Base-by-base conservation (phyloP, 2,113 vertebrate species). In the Astatotilapia flaviijosephi region DNA sequence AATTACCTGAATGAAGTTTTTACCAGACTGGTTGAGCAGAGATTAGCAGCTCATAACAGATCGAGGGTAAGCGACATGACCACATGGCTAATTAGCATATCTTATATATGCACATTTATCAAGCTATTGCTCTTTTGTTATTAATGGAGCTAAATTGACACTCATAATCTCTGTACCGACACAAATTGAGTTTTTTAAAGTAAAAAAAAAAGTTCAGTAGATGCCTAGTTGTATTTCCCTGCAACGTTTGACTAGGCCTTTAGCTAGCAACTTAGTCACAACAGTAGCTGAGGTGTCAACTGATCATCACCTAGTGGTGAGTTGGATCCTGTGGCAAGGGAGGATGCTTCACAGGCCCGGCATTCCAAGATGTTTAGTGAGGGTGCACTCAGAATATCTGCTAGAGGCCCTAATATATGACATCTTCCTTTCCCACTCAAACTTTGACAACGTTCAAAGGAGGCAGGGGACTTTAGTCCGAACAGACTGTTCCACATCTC, bases 21-120 rank as follows among this genome's bases (percentile, higher is more conserved):
- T 17, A 47, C 9, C 1, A 75, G 42, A 75, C 23, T 75, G 42
- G 40, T 47, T 47, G 42, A 28, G 23, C 70, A 28, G 6, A 42
- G 68, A 75, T 75, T 75, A 75, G 23, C 70, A 75, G 40, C 68
- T 75, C 40, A 47, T 47, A 47, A 26, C 65, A 70, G n/a, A 70
- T 26, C 13, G 0, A 73, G 65, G 3, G 0, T 45, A 26, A 45
- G 40, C 40, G 0, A 45, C 21, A 26, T 45, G 21, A 75, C 23
- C 40, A 47, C 13, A 28, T n/a, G 23, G 68, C 23, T 47, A 47
- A 75, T 47, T 19, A 47, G 40, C 68, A 47, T 17, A 75, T 75
- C 9, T 19, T 75, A 28, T 47, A 75, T 75, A 47, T 75, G 14
- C 14, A 11, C 40, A 12, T 47, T 75, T 47, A 75, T 47, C 23